phyloP scores from a whole-genome alignment of 2,888 invertebrate species.

The Luffia ferchaultella region DNA sequence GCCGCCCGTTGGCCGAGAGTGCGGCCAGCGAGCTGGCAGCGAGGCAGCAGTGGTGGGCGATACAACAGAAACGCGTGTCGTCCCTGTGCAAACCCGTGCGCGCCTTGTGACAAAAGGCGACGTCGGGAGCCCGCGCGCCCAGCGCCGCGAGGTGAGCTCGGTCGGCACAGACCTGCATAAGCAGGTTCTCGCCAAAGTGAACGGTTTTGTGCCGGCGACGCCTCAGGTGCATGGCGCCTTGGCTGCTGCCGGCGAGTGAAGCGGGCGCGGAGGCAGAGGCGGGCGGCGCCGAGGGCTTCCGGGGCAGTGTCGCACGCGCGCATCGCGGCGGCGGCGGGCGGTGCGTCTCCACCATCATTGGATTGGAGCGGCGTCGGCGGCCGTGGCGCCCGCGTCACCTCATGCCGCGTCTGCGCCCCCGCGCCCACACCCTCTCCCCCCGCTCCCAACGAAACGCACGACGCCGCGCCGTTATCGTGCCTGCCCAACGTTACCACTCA shows the following conservation, averaged over 20 bases:
- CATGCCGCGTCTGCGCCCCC: constrained; percentile 35
- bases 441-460: constrained; percentile 8
- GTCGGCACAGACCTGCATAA: constrained; percentile 78
- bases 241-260: constrained; percentile 60
- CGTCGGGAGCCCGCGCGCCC: constrained; percentile 54
- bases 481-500: background rate
- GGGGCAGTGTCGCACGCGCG: constrained; percentile 46
- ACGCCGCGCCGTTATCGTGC: constrained; percentile 18
- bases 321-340: constrained; percentile 54
- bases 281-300: constrained; percentile 41
- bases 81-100: constrained; percentile 48
- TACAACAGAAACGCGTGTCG: constrained; percentile 53
- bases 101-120: constrained; percentile 57
- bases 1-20: constrained; percentile 37
- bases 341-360: constrained; percentile 64
- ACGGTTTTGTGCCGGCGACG: constrained; percentile 80
- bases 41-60: constrained; percentile 59
- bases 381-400: constrained; percentile 58
- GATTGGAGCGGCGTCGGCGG: constrained; percentile 58
- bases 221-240: constrained; percentile 67
- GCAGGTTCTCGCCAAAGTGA: constrained; percentile 78
- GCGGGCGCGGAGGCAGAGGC: constrained; percentile 64
- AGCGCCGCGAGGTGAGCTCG: constrained; percentile 63
- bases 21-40: constrained; percentile 49
- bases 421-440: constrained; percentile 21